Evolutionary conservation across 2,888 invertebrate genomes (phyloP), one percentile per base, ranked within the genome.

Genomic region (Ischnus inquisitorius): DNA sequence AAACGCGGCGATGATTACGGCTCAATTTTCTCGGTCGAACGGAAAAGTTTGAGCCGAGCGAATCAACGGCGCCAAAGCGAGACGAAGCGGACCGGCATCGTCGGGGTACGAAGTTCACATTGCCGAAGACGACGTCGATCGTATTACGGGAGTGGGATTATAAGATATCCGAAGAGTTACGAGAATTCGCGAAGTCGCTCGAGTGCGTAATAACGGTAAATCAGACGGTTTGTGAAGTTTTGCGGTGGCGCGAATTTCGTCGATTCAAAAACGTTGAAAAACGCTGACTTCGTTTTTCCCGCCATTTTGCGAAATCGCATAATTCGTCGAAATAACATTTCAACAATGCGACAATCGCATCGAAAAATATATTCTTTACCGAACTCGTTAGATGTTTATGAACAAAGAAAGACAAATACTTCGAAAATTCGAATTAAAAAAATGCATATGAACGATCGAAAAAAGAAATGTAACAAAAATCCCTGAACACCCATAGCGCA

Each of bases 31-130:
- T 5, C 34, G 14, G 10, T n/a, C 6, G 19, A 69, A 34, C 69
- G 69, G 54, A 39, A 54, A 54, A 69, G 69, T 69, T 57, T 57
- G 57, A 71, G 41, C 41, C 57, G 57, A 57, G 41, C n/a, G n/a
- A 41, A 25, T 25, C 1, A n/a, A 48, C 41, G 41, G 41, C 41
- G 22, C 57, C 71, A 54, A 41, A 60, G 75, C 19, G 57, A 41
- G 69, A 25, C 48, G n/a, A 65, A 62, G 64, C 34, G 54, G 12
- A 22, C 22, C 54, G 68, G 19, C 82, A 34, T 48, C 69, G 75
- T 48, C n/a, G 28, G 79, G 79, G 83, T 72, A 72, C 83, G 71
- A 83, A 83, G 83, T 83, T 72, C 79, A 46, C 60, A 78, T 25
- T 22, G 46, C 57, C 39, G 65, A 71, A 65, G 68, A 68, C 74